Percentiles rank a stretch among this genome's conserved stretches.
phyloP scores from a whole-genome alignment of 2,888 invertebrate genomes.

The Melieria picta region DNA sequence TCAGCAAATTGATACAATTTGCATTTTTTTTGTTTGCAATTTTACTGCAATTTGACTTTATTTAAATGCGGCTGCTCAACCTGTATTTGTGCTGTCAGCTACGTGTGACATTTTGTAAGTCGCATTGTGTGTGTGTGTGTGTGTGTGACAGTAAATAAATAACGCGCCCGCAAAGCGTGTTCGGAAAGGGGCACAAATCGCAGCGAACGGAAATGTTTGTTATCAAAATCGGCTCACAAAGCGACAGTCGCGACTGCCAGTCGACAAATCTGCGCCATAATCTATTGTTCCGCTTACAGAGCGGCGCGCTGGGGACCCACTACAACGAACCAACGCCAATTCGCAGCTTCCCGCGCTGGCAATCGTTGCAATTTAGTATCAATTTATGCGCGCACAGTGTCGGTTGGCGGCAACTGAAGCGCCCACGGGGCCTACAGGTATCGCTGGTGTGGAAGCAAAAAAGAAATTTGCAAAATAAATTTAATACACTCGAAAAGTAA shows the following conservation, averaged over 20 bases:
- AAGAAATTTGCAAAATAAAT: too few species aligned
- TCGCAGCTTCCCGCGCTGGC: neutral
- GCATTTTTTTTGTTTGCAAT: conserved; percentile 4
- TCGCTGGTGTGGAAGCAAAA: too few species aligned
- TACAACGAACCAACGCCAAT: neutral
- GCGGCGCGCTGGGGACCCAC: neutral
- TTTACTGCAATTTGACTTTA: neutral
- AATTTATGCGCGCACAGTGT: too few species aligned
- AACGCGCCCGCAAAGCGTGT: neutral
- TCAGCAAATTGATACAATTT: conserved; percentile 14
- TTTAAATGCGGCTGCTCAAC: neutral
- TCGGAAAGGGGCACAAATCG: neutral
- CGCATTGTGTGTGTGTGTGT: conserved; percentile 1
- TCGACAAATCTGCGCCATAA: conserved; percentile 5
- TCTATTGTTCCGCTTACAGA: neutral
- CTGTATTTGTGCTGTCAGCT: neutral
- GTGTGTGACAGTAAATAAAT: neutral
- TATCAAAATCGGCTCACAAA: conserved; percentile 7
- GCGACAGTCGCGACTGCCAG: neutral
- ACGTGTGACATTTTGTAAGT: conserved; percentile 12
- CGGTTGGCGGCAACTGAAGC: too few species aligned
- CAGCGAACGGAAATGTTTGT: conserved; percentile 6
- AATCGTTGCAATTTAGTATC: too few species aligned
- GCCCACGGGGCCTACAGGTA: too few species aligned
- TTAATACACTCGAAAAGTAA: too few species aligned